Base-by-base conservation (phyloP, 2,888 invertebrate species). In the Leptopterna dolabrata region DNA sequence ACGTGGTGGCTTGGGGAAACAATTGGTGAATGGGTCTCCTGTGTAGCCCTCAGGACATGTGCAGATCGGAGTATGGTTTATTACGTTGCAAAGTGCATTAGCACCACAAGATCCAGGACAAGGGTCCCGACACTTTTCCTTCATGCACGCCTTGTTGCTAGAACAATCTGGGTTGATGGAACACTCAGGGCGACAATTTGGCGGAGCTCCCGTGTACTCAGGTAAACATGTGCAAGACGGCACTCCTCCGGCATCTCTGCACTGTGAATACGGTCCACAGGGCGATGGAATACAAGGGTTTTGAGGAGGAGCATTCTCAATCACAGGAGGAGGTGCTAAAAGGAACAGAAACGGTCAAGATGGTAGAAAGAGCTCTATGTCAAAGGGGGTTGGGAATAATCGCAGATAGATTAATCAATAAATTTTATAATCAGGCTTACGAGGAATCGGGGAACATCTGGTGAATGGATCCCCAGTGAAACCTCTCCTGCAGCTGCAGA, bases 231-330 rank as follows among this genome's bases (percentile, higher is more conserved):
- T 94, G 91, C 97, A 97, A 86, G 96, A 94, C 30, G 96, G 96
- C 36, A 95, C 96, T 47, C 95, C 96, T 90, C 96, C 95, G 89
- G 95, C 93, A 91, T 95, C 94, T 90, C 93, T 94, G 92, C 96
- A 95, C 91, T 96, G 92, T 0, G 97, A 96, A 91, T 97, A 97
- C 0, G 95, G 92, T 70, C 97, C 97, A 91, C 97, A 97, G 0
- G 97, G 97, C 45, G 96, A 96, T 83, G 97, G 96, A 91, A 96
- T 95, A 91, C 97, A 97, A 0, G 96, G 96, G 90, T 95, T 95
- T 76, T 86, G 81, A 36, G 88, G 86, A 11, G 83, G 84, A 19
- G 88, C 87, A 70, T 47, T 70, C 45, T 76, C 41, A 84, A 88
- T 76, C 51, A 84, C 36, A 27, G 89, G 91, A 81, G 90, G 91